Conservation (phyloP, 1,140 invertebrate genomes). For the Coenobita brevimanus region DNA sequence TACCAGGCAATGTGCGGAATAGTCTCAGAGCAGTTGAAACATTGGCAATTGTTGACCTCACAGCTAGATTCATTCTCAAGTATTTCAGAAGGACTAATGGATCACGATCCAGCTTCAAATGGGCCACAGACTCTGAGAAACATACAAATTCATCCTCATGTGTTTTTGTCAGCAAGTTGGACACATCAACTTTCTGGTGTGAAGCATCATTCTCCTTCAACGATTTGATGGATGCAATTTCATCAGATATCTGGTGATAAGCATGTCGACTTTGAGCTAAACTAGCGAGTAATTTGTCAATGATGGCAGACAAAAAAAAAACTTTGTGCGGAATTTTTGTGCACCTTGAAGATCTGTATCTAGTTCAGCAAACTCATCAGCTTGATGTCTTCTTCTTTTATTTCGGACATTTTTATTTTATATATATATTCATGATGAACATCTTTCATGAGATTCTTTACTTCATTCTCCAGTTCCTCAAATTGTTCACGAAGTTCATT, state of each 20-base stretch:
- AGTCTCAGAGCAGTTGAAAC: constrained; percentile 1
- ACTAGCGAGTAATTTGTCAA: not conserved
- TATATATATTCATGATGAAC: not conserved
- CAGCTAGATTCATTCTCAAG: not conserved
- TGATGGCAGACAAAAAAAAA: not conserved
- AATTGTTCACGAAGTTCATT: too few relatives aligned
- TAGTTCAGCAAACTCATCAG: not conserved
- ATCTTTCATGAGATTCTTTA: not conserved
- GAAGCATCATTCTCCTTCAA: not conserved
- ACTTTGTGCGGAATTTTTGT: not conserved
- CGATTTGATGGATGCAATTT: not conserved
- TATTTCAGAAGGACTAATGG: not conserved
- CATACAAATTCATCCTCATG: not conserved
- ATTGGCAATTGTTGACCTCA: not conserved
- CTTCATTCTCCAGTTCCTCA: too few relatives aligned
- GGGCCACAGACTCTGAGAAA: not conserved
- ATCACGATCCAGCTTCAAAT: constrained; percentile 3
- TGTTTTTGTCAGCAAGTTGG: not conserved
- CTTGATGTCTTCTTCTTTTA: too few relatives aligned
- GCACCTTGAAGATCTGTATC: not conserved
- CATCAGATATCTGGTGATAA: constrained; percentile 2
- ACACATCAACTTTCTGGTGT: not conserved
- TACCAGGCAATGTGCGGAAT: not conserved
- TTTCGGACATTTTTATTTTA: not conserved
- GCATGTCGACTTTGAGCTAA: not conserved